phyloP scores from a whole-genome alignment of 2,888 invertebrate genomes.

The Eupithecia abbreviata region DNA sequence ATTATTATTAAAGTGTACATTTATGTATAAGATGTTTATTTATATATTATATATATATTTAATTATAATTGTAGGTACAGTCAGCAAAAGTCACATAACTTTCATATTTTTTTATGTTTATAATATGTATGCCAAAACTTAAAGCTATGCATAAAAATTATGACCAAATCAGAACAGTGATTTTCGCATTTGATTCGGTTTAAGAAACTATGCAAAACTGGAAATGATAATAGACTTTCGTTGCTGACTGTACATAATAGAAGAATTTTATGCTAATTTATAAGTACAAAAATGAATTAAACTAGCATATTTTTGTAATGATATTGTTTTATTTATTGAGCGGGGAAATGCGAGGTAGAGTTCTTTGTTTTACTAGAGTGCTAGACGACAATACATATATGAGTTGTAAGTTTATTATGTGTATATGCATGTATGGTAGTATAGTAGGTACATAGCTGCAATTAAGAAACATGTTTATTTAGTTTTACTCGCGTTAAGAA shows the following conservation, averaged over 20 bases:
- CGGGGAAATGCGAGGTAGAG: background rate
- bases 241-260: too few species aligned
- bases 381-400: background rate
- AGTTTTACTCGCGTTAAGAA: background rate
- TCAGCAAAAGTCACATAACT: too few species aligned
- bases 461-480: background rate
- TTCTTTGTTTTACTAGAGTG: background rate
- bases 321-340: slow-evolving; percentile 2
- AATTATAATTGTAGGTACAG: too few species aligned
- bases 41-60: too few species aligned
- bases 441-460: background rate
- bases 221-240: too few species aligned
- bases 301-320: background rate
- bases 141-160: too few species aligned
- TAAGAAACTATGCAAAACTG: too few species aligned
- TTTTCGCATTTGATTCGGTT: too few species aligned
- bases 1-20: background rate
- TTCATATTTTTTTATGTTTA: too few species aligned
- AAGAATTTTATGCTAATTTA: background rate
- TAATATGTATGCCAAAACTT: too few species aligned
- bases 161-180: too few species aligned
- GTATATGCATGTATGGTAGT: too few species aligned
- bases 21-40: background rate
- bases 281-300: background rate
- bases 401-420: background rate